Conservation (phyloP, 2,113 vertebrate species). For the Muntiacus reevesi region DNA sequence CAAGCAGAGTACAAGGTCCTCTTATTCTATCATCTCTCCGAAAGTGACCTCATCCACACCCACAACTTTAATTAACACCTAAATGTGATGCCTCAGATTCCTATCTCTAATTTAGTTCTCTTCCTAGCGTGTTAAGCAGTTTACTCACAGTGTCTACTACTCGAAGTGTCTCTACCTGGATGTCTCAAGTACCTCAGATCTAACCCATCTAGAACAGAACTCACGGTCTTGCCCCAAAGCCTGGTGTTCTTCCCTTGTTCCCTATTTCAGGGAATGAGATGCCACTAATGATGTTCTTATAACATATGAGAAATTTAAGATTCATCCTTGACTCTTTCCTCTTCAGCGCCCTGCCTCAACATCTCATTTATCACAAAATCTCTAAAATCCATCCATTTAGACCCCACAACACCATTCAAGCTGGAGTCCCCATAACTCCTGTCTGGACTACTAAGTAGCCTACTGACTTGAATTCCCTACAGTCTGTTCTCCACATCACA, state of each 20-base stretch:
- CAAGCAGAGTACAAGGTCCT: background rate
- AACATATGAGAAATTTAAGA: background rate
- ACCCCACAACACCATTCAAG: background rate
- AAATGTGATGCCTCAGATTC: background rate
- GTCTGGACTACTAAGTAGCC: background rate
- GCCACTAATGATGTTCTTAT: background rate
- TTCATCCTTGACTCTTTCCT: background rate
- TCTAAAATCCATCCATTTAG: background rate
- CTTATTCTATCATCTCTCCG: background rate
- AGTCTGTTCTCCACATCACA: background rate
- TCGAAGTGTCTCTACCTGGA: background rate
- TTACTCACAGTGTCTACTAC: background rate
- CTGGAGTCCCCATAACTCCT: background rate
- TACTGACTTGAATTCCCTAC: background rate
- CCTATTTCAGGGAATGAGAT: background rate
- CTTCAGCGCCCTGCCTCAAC: background rate
- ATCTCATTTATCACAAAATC: background rate
- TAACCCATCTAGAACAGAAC: background rate
- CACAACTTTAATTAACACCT: constrained; percentile 34
- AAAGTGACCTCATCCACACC: constrained; percentile 13
- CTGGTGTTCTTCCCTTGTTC: background rate
- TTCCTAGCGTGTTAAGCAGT: background rate
- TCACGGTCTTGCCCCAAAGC: background rate
- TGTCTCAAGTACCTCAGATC: background rate
- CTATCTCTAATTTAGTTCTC: background rate